A percentile compares a stretch with the other conserved stretches of the same genome.
Conservation (phyloP, 53 echinoderm and acorn worm species). For the Glandiceps talaboti region DNA sequence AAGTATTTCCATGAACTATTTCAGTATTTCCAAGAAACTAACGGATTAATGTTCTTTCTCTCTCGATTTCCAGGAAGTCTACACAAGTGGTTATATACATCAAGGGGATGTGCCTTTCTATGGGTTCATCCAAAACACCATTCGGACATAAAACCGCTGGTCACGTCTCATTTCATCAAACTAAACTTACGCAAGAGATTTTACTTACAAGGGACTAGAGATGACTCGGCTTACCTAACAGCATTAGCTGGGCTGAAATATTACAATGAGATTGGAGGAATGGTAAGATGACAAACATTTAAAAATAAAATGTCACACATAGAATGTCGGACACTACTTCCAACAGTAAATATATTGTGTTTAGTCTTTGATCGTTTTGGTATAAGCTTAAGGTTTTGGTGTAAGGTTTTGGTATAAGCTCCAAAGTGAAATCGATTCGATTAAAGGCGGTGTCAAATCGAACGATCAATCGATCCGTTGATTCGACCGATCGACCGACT, state of each 20-base stretch:
- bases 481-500: too few species aligned
- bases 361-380: not conserved
- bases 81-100: conserved; percentile 53
- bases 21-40: too few species aligned
- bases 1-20: too few species aligned
- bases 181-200: not conserved
- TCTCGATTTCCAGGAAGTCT: conserved; percentile 30
- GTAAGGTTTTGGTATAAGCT: not conserved
- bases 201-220: conserved; percentile 16
- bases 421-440: too few species aligned
- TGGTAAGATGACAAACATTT: conserved; percentile 40
- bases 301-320: not conserved
- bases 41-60: too few species aligned
- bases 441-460: too few species aligned
- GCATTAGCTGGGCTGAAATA: conserved; percentile 34
- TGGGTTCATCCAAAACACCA: conserved; percentile 48
- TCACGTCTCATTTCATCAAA: conserved; percentile 12
- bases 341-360: not conserved
- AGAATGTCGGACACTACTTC: not conserved
- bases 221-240: conserved; percentile 25
- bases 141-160: conserved; percentile 22
- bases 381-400: not conserved
- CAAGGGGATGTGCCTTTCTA: conserved; percentile 55
- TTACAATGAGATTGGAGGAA: conserved; percentile 35
- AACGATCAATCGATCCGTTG: too few species aligned